Conservation (phyloP, 2,113 vertebrate species). For the Pseudorectes ferrugineus region DNA sequence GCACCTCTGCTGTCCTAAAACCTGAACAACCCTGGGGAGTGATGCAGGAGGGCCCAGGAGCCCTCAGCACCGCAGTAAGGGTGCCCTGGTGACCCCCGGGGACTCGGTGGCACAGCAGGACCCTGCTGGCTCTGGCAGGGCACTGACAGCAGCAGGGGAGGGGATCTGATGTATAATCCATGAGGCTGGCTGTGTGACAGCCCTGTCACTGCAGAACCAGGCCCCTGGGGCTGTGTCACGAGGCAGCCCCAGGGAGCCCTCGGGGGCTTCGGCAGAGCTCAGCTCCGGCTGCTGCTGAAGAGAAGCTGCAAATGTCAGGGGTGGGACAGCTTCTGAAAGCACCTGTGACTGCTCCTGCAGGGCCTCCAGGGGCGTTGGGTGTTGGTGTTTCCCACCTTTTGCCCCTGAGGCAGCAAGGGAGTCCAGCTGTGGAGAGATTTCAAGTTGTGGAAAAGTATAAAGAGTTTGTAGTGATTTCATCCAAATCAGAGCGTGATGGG, state of each 20-base stretch:
- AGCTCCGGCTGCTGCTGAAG: neutral
- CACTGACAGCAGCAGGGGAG: neutral
- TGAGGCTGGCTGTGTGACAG: neutral
- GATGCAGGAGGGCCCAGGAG: neutral
- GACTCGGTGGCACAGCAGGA: too few species aligned
- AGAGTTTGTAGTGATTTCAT: neutral
- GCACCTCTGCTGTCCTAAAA: neutral
- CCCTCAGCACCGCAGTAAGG: neutral
- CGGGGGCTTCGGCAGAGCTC: neutral
- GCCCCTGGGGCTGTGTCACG: neutral
- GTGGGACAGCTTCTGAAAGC: neutral
- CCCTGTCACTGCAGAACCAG: neutral
- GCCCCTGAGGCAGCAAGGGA: neutral
- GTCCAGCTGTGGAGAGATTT: neutral
- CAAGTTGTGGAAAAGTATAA: neutral
- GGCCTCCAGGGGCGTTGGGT: fast-evolving
- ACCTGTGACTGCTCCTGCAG: neutral
- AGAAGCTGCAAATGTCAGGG: neutral
- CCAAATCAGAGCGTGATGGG: neutral
- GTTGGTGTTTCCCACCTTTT: neutral
- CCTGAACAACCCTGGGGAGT: fast-evolving
- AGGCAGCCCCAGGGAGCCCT: neutral
- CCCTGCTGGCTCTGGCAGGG: neutral
- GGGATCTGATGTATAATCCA: neutral
- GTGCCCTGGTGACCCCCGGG: neutral